These are phyloP conservation scores for Heliconius ismenius DNA, from an alignment of 2,888 invertebrate species.

Conservation along the genomic window DNA sequence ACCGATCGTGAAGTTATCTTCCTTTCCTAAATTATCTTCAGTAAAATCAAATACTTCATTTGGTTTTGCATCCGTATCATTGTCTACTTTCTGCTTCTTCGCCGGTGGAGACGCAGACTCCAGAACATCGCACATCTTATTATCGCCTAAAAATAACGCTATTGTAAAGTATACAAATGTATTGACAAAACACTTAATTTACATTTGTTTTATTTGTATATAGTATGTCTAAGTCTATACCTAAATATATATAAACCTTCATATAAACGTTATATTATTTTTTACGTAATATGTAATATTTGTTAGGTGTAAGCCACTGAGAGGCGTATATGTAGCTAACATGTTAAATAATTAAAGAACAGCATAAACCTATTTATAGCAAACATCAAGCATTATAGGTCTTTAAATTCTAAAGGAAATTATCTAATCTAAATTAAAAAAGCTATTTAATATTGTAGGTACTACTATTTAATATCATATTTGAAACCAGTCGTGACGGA, in stretches of 20 bases:
- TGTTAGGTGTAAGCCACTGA: neutral
- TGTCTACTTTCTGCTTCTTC: constrained; percentile 56
- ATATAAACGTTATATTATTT: neutral
- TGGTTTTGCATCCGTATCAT: neutral
- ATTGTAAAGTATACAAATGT: constrained; percentile 4
- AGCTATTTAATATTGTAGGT: neutral
- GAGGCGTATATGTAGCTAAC: neutral
- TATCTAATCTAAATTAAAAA: neutral
- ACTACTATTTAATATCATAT: neutral
- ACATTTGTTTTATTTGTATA: neutral
- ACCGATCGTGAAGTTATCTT: constrained; percentile 44
- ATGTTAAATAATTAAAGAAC: neutral
- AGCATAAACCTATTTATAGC: neutral
- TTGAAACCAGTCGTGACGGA: too few species aligned
- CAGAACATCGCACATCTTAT: constrained; percentile 41
- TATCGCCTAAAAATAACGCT: constrained; percentile 43
- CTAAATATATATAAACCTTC: neutral
- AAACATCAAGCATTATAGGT: neutral
- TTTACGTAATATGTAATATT: neutral
- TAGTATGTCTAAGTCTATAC: neutral
- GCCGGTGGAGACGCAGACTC: constrained; percentile 49
- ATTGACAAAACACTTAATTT: neutral
- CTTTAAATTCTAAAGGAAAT: neutral
- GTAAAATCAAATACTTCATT: constrained; percentile 42
- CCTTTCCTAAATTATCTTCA: constrained; percentile 45